Percentiles rank a stretch among this genome's conserved stretches.
Evolutionary conservation across 2,888 invertebrate genomes (phyloP).

Genomic region (Automeris io): DNA sequence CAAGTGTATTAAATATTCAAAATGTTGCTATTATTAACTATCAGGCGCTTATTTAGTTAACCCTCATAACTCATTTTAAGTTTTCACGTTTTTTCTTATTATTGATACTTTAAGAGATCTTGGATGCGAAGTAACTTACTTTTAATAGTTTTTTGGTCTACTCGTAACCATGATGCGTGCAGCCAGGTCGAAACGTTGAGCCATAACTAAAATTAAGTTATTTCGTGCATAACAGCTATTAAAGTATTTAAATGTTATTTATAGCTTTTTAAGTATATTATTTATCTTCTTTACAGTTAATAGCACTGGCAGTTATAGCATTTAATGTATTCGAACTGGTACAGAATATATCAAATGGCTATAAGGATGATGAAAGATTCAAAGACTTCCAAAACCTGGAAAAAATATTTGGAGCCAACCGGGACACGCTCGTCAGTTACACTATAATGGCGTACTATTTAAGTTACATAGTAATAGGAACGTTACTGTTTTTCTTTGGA

Average conservation of each 20-base stretch:
- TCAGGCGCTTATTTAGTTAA: too few relatives aligned
- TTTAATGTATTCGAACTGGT: conserved; percentile 47
- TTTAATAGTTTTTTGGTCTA: too few relatives aligned
- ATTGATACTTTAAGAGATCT: too few relatives aligned
- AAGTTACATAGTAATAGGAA: conserved; percentile 45
- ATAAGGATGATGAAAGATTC: conserved; percentile 48
- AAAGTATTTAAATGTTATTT: not conserved
- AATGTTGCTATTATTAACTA: too few relatives aligned
- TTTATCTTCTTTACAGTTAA: conserved; percentile 40
- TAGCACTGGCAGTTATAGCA: conserved; percentile 53
- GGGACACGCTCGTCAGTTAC: conserved; percentile 39
- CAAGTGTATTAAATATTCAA: too few relatives aligned
- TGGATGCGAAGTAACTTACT: too few relatives aligned
- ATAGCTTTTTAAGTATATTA: conserved; percentile 3
- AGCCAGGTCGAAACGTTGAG: not conserved
- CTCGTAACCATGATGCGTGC: too few relatives aligned
- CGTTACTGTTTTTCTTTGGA: conserved; percentile 50
- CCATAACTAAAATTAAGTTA: too few relatives aligned
- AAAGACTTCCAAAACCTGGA: conserved; percentile 56
- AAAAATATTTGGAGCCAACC: conserved; percentile 50
- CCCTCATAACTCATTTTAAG: too few relatives aligned
- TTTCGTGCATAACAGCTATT: too few relatives aligned
- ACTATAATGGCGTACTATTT: conserved; percentile 51
- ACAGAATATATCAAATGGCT: conserved; percentile 33
- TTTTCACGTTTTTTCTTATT: too few relatives aligned